A percentile compares a stretch with the other conserved stretches of the same genome.
Evolutionary conservation across 2,888 invertebrate species (phyloP).

Genomic region (Heliconius aoede): DNA sequence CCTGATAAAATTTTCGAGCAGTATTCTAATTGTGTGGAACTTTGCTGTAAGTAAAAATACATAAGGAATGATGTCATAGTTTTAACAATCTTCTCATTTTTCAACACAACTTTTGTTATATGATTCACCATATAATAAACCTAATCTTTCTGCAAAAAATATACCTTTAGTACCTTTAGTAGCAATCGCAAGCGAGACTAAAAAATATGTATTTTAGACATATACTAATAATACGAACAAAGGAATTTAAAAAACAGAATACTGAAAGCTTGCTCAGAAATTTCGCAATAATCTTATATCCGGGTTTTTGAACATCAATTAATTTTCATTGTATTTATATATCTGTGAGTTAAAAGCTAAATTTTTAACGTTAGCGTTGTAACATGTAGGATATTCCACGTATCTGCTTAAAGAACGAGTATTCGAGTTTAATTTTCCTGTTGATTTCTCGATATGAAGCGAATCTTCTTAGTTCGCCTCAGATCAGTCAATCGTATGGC

Average conservation of each 20-base stretch:
- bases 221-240: background rate
- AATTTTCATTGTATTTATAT: constrained; percentile 1
- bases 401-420: constrained; percentile 29
- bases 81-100: background rate
- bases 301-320: constrained; percentile 16
- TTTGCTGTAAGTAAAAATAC: background rate
- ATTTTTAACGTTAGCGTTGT: constrained; percentile 6
- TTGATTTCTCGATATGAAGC: constrained; percentile 36
- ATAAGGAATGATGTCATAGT: background rate
- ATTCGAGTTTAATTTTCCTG: constrained; percentile 43
- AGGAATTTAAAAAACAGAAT: background rate
- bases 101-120: background rate
- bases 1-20: constrained; percentile 5
- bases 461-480: constrained; percentile 33
- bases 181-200: background rate
- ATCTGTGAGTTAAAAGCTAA: background rate
- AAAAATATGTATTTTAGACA: background rate
- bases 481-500: constrained; percentile 28
- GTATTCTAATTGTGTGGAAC: background rate
- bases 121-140: background rate
- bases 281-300: background rate
- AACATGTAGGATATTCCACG: constrained; percentile 3
- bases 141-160: background rate
- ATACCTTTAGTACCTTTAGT: too few relatives aligned
- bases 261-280: constrained; percentile 6